A percentile compares a stretch with the other conserved stretches of the same genome.
These are phyloP conservation scores for Peromyscus melanophrys DNA, from an alignment of 2,797 vertebrate species.

Conservation along the genomic window DNA sequence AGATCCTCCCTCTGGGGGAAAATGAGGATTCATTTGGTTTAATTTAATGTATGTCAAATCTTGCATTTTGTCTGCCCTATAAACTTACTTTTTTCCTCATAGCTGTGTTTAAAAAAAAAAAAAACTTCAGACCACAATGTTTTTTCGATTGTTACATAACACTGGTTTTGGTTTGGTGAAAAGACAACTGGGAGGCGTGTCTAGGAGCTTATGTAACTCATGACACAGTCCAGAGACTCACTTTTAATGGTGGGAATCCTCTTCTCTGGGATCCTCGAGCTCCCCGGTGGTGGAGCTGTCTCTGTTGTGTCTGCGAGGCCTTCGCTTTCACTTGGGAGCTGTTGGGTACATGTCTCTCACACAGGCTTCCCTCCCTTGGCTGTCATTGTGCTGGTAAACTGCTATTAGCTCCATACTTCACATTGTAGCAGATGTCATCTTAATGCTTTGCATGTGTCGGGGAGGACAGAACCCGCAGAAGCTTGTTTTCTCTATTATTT, in stretches of 20 bases:
- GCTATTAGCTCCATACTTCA: slow-evolving; percentile 60
- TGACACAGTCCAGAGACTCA: background rate
- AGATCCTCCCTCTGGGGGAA: background rate
- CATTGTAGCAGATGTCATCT: slow-evolving; percentile 50
- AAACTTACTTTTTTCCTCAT: slow-evolving; percentile 39
- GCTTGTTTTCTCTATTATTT: slow-evolving; percentile 28
- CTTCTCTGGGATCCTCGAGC: background rate
- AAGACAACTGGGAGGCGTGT: slow-evolving; percentile 48
- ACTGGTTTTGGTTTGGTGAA: slow-evolving; percentile 70
- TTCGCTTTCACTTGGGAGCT: slow-evolving; percentile 47
- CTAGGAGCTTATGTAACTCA: slow-evolving; percentile 65
- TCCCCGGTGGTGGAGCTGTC: slow-evolving; percentile 40
- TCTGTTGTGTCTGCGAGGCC: slow-evolving; percentile 64
- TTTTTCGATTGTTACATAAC: slow-evolving; percentile 76
- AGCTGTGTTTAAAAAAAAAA: slow-evolving; percentile 29
- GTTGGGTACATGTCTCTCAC: slow-evolving; percentile 29
- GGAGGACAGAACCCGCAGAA: slow-evolving; percentile 18
- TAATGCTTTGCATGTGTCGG: slow-evolving; percentile 65
- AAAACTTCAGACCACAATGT: background rate
- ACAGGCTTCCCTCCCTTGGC: slow-evolving; percentile 15
- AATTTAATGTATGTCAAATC: slow-evolving; percentile 65
- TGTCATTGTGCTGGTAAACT: slow-evolving; percentile 11
- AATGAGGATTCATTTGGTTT: slow-evolving; percentile 57
- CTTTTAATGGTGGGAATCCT: slow-evolving; percentile 19
- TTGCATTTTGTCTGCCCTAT: slow-evolving; percentile 32